phyloP scores from a whole-genome alignment of 2,888 invertebrate genomes.

The Lasioglossum figueresi region DNA sequence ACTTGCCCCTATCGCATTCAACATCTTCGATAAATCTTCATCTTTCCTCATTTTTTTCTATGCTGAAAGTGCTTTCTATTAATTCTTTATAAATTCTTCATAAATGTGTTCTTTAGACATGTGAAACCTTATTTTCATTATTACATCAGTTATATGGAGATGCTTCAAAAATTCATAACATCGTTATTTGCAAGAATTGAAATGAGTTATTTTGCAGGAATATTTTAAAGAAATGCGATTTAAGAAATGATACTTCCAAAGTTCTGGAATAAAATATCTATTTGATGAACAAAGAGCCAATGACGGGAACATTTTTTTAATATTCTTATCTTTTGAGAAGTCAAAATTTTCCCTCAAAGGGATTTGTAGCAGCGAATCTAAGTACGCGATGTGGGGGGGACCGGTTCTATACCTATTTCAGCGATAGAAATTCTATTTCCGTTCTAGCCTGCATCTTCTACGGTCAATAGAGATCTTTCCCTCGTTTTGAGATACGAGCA shows the following conservation, averaged over 20 bases:
- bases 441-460: conserved; percentile 45
- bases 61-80: too few species aligned
- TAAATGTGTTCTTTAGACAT: too few species aligned
- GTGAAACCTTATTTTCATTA: too few species aligned
- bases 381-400: conserved; percentile 23
- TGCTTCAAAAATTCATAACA: neutral
- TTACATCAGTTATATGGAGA: too few species aligned
- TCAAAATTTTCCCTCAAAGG: conserved; percentile 2
- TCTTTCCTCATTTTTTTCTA: too few species aligned
- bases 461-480: conserved; percentile 46
- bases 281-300: neutral
- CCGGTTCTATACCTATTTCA: conserved; percentile 35
- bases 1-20: too few species aligned
- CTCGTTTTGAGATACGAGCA: conserved; percentile 49
- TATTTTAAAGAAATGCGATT: neutral
- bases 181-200: neutral
- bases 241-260: neutral
- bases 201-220: neutral
- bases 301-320: neutral
- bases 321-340: neutral
- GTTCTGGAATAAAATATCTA: neutral
- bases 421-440: conserved; percentile 57
- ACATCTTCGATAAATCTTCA: too few species aligned
- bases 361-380: neutral
- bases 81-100: too few species aligned